Evolutionary conservation across 2,113 vertebrate genomes (phyloP).

Genomic region (Rissa tridactyla): DNA sequence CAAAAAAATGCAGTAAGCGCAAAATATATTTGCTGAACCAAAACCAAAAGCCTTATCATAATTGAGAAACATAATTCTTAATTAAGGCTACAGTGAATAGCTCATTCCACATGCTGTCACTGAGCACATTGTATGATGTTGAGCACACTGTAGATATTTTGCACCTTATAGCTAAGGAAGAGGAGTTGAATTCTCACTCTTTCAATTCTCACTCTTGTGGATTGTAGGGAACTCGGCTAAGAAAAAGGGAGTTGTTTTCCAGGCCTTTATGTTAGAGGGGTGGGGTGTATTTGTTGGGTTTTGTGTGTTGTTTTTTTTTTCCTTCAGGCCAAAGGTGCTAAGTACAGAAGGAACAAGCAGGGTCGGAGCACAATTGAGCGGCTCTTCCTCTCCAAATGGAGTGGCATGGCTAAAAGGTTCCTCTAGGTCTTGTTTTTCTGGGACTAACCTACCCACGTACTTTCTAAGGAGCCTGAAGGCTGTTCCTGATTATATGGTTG

Average conservation of each 20-base stretch:
- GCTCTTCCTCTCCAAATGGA: background rate
- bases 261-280: no score
- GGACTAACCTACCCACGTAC: background rate
- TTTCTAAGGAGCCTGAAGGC: background rate
- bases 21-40: background rate
- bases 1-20: background rate
- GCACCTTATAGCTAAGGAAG: background rate
- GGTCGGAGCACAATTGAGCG: background rate
- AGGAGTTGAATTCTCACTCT: background rate
- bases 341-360: background rate
- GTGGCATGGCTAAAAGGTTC: background rate
- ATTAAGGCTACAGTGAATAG: background rate
- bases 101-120: accelerated
- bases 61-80: background rate
- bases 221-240: background rate
- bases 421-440: background rate
- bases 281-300: background rate
- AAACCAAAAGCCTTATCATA: background rate
- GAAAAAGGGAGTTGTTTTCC: background rate
- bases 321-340: background rate
- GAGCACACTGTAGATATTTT: background rate
- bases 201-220: background rate
- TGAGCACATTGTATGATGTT: background rate
- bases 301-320: background rate
- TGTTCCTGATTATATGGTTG: background rate